A percentile compares a stretch with the other conserved stretches of the same genome.
Conservation (phyloP, 2,888 invertebrate genomes). For the Neria commutata region DNA sequence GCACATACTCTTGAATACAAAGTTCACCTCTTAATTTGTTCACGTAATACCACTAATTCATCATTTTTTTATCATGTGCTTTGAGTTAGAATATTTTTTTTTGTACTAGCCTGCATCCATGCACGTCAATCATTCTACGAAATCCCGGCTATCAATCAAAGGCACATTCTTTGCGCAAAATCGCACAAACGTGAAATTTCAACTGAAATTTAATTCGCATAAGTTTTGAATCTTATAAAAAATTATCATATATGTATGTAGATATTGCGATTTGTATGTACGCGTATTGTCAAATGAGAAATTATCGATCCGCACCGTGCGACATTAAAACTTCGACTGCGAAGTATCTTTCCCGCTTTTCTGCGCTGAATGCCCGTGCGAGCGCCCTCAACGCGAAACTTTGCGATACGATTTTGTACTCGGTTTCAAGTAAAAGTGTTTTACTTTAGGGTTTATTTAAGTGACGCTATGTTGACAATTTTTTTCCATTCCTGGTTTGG, state of each 20-base stretch:
- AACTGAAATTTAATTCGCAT: constrained; percentile 15
- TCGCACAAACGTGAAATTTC: too few species aligned
- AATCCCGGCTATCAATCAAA: background rate
- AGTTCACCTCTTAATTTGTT: too few species aligned
- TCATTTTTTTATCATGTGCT: too few species aligned
- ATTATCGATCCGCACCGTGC: constrained; percentile 41
- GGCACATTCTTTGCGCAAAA: background rate
- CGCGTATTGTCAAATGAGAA: too few species aligned
- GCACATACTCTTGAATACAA: too few species aligned
- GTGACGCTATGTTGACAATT: constrained; percentile 14
- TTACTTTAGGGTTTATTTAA: constrained; percentile 9
- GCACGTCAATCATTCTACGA: background rate
- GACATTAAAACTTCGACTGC: constrained; percentile 47
- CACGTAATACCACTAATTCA: too few species aligned
- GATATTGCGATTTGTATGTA: too few species aligned
- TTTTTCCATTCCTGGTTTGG: background rate
- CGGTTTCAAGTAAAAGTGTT: too few species aligned
- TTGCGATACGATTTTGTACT: background rate
- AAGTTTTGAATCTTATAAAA: constrained; percentile 4
- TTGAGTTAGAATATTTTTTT: too few species aligned
- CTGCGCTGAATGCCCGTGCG: background rate
- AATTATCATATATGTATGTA: constrained; percentile 2
- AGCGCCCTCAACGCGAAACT: background rate
- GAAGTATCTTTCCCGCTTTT: background rate
- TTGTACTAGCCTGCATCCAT: too few species aligned